Evolutionary conservation across 1,140 invertebrate species (phyloP).

Genomic region (Mamestra configurata): DNA sequence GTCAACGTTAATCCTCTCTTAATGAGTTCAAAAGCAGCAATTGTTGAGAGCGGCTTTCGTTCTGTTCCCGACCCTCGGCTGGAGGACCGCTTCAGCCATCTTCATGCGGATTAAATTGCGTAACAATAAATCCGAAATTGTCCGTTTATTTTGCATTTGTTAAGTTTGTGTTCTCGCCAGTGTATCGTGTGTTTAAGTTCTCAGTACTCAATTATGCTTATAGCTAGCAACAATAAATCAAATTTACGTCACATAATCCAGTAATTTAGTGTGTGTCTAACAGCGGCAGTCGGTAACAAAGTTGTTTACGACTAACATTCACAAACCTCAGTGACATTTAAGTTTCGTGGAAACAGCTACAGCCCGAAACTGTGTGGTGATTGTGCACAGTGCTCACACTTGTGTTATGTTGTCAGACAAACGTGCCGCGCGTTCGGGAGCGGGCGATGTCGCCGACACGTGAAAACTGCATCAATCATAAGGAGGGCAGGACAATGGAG

Average conservation of each 20-base stretch:
- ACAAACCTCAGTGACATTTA: slow-evolving; percentile 32
- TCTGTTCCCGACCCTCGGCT: slow-evolving; percentile 43
- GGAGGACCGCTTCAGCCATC: slow-evolving; percentile 29
- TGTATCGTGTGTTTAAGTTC: not conserved
- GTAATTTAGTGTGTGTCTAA: slow-evolving; percentile 30
- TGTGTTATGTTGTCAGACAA: slow-evolving; percentile 42
- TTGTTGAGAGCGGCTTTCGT: slow-evolving; percentile 72
- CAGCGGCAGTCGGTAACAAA: slow-evolving; percentile 12
- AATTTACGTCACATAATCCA: slow-evolving; percentile 14
- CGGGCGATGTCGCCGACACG: slow-evolving; percentile 60
- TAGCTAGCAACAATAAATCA: slow-evolving; percentile 3
- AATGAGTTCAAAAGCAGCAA: slow-evolving; percentile 83
- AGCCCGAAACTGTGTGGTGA: slow-evolving; percentile 36
- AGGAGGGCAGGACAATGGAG: slow-evolving; percentile 66
- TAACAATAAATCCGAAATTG: slow-evolving; percentile 31
- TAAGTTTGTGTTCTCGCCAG: not conserved
- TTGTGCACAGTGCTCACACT: slow-evolving; percentile 37
- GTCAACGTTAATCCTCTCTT: slow-evolving; percentile 80
- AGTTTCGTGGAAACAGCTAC: slow-evolving; percentile 8
- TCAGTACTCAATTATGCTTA: slow-evolving; percentile 10
- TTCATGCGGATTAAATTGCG: slow-evolving; percentile 22
- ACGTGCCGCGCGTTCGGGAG: slow-evolving; percentile 44
- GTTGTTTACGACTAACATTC: slow-evolving; percentile 28
- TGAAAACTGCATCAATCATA: slow-evolving; percentile 74
- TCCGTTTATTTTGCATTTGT: slow-evolving; percentile 10